These are phyloP conservation scores for Mycetomoellerius zeteki DNA, from an alignment of 1,140 invertebrate genomes.

Conservation along the genomic window DNA sequence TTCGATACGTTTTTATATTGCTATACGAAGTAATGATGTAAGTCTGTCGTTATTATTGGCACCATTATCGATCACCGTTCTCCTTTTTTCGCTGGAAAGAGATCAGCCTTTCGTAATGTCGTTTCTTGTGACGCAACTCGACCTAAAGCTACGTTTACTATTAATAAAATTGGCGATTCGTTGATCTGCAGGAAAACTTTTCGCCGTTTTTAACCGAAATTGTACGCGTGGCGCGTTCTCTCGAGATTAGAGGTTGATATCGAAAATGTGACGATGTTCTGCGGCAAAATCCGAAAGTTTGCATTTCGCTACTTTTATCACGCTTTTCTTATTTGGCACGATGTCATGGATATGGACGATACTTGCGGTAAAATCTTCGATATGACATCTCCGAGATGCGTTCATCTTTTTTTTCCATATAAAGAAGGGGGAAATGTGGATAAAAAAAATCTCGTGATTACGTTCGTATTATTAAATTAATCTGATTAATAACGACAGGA, in stretches of 20 bases:
- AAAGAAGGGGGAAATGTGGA: background rate
- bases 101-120: conserved; percentile 47
- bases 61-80: conserved; percentile 15
- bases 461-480: conserved; percentile 18
- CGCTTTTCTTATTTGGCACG: conserved; percentile 51
- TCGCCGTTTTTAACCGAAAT: conserved; percentile 8
- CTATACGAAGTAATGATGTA: conserved; percentile 21
- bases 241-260: background rate
- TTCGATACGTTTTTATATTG: background rate
- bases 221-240: background rate
- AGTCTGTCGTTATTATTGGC: conserved; percentile 37
- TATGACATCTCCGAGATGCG: background rate
- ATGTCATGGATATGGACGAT: conserved; percentile 18
- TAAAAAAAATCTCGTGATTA: conserved; percentile 10
- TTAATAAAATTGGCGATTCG: conserved; percentile 44
- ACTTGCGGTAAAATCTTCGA: conserved; percentile 4
- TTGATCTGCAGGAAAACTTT: conserved; percentile 21
- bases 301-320: background rate
- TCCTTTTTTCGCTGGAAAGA: conserved; percentile 12
- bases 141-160: conserved; percentile 34
- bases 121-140: conserved; percentile 1
- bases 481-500: conserved; percentile 17
- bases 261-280: background rate
- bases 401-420: background rate
- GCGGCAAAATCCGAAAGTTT: background rate